Evolutionary conservation across 35 echinoderm and acorn worm species (phyloP).

Genomic region (Chiridota heheva): DNA sequence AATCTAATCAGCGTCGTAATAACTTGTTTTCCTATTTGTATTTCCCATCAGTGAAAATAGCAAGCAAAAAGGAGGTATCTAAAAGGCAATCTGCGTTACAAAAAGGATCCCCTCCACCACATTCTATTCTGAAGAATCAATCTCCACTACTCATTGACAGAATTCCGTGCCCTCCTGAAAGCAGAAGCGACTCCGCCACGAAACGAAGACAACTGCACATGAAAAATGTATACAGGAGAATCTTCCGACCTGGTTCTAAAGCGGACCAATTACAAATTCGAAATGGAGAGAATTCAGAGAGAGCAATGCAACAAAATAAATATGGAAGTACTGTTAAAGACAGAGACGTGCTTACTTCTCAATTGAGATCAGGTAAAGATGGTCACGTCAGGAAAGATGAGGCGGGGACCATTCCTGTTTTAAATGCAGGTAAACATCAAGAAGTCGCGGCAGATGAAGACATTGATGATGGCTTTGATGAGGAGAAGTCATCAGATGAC

Average conservation of each 20-base stretch:
- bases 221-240: constrained; percentile 31
- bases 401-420: background rate
- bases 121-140: too few relatives aligned
- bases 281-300: constrained; percentile 42
- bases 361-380: too few relatives aligned
- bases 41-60: too few relatives aligned
- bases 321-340: too few relatives aligned
- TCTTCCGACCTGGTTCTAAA: constrained; percentile 21
- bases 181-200: constrained; percentile 7
- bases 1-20: too few relatives aligned
- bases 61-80: too few relatives aligned
- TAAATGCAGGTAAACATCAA: background rate
- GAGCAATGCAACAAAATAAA: constrained; percentile 4
- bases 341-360: too few relatives aligned
- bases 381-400: background rate
- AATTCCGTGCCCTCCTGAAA: too few relatives aligned
- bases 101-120: too few relatives aligned
- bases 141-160: too few relatives aligned
- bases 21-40: too few relatives aligned
- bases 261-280: constrained; percentile 31
- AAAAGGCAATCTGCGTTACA: too few relatives aligned
- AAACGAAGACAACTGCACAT: constrained; percentile 11
- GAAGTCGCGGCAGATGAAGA: constrained; percentile 12
- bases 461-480: constrained; percentile 33
- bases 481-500: constrained; percentile 30